Percentiles rank a stretch among this genome's conserved stretches.
phyloP scores from a whole-genome alignment of 2,797 vertebrate genomes.

The Poecilia picta region DNA sequence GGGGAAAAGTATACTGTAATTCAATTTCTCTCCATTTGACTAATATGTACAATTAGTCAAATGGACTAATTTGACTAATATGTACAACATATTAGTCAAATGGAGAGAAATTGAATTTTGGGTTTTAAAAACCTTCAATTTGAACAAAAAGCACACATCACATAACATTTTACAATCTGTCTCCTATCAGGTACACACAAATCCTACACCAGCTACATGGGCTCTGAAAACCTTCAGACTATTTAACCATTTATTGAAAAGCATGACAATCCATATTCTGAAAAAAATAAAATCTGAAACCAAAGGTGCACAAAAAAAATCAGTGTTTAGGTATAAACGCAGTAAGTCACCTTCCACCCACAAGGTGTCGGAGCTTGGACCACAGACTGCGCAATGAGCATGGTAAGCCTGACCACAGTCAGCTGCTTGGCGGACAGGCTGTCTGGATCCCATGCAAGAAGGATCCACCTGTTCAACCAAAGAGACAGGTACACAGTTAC shows the following conservation, averaged over 20 bases:
- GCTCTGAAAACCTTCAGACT: not conserved
- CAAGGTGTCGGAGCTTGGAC: conserved; percentile 37
- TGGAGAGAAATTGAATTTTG: not conserved
- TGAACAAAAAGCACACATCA: not conserved
- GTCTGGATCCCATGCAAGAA: conserved; percentile 57
- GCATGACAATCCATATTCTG: not conserved
- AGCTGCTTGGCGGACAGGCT: conserved; percentile 35
- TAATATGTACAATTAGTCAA: no score
- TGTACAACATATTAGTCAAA: no score
- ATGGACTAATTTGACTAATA: no score
- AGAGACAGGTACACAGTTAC: conserved; percentile 50
- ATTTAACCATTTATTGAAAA: not conserved
- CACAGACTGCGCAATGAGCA: conserved; percentile 45
- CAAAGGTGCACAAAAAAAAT: not conserved
- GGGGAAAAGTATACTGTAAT: not conserved
- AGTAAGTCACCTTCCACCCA: conserved; percentile 41
- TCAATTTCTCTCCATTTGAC: no score
- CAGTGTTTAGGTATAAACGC: conserved; percentile 13
- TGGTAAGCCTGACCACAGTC: conserved; percentile 58
- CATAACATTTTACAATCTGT: not conserved
- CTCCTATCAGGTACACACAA: not conserved
- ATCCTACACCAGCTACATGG: not conserved
- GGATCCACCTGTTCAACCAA: conserved; percentile 61
- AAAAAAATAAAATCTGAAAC: not conserved
- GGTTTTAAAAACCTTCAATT: not conserved